Conservation (phyloP, 2,113 vertebrate species). For the Passer montanus region DNA sequence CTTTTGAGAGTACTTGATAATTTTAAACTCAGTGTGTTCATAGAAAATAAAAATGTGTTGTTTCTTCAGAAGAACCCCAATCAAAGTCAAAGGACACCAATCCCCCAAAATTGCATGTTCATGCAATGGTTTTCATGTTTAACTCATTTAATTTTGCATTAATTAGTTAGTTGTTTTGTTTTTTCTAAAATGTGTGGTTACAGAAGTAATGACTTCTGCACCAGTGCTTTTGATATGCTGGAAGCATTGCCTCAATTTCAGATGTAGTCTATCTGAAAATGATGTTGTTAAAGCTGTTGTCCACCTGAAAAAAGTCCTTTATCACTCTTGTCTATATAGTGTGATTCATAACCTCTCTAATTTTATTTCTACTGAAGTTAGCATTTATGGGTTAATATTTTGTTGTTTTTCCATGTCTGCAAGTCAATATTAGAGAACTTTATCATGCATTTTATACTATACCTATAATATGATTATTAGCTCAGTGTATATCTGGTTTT, state of each 20-base stretch:
- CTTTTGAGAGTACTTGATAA: not conserved
- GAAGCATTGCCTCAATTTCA: not conserved
- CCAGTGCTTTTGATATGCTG: not conserved
- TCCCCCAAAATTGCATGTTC: not conserved
- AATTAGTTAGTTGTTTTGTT: not conserved
- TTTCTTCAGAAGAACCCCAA: rapidly evolving
- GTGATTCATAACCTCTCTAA: not conserved
- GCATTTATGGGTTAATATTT: slow-evolving; percentile 3
- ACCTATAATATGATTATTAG: not conserved
- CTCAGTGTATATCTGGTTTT: not conserved
- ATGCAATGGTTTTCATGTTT: not conserved
- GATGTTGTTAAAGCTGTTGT: not conserved
- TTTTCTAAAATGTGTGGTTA: not conserved
- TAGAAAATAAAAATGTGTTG: not conserved
- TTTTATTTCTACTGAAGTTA: not conserved
- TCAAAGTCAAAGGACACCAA: not conserved
- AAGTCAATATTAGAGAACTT: not conserved
- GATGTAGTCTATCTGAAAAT: not conserved
- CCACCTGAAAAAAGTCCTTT: not conserved
- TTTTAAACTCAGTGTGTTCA: not conserved
- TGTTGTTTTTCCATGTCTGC: not conserved
- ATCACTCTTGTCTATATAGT: not conserved
- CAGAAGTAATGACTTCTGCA: not conserved
- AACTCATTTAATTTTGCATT: not conserved
- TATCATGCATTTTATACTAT: not conserved